Evolutionary conservation across 2,797 vertebrate genomes (phyloP), one percentile per base, ranked within the genome.

Genomic region (Melanotaenia maccullochi): DNA sequence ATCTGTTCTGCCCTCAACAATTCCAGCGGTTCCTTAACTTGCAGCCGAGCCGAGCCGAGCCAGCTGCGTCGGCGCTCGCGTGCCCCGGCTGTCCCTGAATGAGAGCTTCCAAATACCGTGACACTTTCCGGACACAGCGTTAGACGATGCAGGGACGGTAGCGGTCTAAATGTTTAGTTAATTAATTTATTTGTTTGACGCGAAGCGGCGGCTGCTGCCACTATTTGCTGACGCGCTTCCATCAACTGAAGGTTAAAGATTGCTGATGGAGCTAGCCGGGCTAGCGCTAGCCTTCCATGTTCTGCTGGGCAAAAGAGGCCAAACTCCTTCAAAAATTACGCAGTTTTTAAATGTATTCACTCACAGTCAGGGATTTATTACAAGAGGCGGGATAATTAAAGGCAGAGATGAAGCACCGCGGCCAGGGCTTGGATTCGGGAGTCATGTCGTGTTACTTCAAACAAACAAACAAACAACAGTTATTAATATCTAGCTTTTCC

Each of bases 161-260:
- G 44, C 32, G 32, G 32, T 44, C 9, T 42, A 7, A 16, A 0
- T 51, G 22, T 35, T 36, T 14, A 28, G 28, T 28, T 28, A 28
- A 28, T 28, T 28, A 28, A 28, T 28, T 28, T 28, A 3, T 22
- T 42, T 47, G 78, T 71, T 33, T 11, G 68, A 57, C 25, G 68
- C 36, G 51, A 28, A 28, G 28, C 28, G 28, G 28, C 28, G 28
- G 28, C 33, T 35, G 9, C 55, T 56, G 87, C 60, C 76, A 49
- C 77, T 65, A 13, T 83, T 49, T 59, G 75, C 78, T 71, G 84
- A 86, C 79, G 81, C 83, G 86, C 85, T 83, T 64, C 60, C 44
- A 56, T 85, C 89, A 74, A 78, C 83, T 93, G 92, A 93, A 93
- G 92, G 92, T 92, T 93, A 92, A 85, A 90, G 85, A 79, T 42